Base-by-base conservation (phyloP, 1,140 invertebrate species). In the Lepidurus arcticus region DNA sequence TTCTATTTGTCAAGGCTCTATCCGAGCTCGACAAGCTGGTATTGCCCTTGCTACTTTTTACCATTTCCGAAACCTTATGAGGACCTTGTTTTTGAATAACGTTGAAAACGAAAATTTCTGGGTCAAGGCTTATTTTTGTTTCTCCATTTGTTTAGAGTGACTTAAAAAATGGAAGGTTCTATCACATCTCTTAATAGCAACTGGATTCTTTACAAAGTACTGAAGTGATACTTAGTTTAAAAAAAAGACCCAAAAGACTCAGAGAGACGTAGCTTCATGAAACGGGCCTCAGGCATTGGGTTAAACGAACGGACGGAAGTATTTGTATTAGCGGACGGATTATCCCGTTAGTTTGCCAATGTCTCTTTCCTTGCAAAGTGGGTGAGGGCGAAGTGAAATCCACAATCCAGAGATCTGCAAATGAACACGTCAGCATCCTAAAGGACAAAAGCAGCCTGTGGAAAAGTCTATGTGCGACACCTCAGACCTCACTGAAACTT, bases 21-120 rank as follows among this genome's bases (percentile, higher is more conserved):
- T 65, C 16, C 13, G 21, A 7, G 6, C 6, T 65, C 53, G 53
- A 34, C 21, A 21, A 65, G 1, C 53, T 65, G 53, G 53, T 65
- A 65, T 65, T 65, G 53, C 53, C 53, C 53, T 65, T 65, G 53
- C 53, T 65, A 16, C 21, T 65, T 65, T 9, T 65, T 65, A n/a
- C 53, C 16, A 21, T 65, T 65, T 65, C 21, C 53, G 53, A 9
- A 65, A 65, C 16, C 16, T n/a, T 47, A 47, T 47, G 1, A 16
- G 7, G 45, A 65, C 53, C 53, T 65, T 65, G 53, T 21, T 65
- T 9, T 16, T 65, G 53, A 65, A 65, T 65, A 21, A 4, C 53
- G 7, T 65, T 11, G 4, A 7, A 65, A 21, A n/a, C 53, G 53
- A 65, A 21, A 65, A 0, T 65, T 65, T 65, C 53, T 16, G 53